Evolutionary conservation across 2,888 invertebrate genomes (phyloP).

Genomic region (Phortica okadai): DNA sequence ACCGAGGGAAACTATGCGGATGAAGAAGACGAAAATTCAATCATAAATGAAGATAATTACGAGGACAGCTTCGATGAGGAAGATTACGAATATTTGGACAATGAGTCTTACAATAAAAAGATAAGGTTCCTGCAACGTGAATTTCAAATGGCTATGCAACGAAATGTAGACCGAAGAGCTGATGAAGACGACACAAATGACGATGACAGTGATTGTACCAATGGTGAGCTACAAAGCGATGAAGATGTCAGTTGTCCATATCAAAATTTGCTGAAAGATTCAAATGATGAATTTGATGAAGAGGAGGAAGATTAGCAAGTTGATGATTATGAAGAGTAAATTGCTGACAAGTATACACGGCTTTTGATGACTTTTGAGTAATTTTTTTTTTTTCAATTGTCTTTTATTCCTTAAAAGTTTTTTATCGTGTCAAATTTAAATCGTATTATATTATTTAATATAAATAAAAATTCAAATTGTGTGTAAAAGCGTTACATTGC

Average conservation of each 20-base stretch:
- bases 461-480: neutral
- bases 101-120: neutral
- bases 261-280: neutral
- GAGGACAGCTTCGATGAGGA: neutral
- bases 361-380: neutral
- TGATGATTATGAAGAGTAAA: neutral
- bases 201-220: neutral
- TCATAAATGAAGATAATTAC: neutral
- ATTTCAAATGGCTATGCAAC: constrained; percentile 11
- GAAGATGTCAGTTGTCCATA: too few species aligned
- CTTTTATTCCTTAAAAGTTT: neutral
- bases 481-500: neutral
- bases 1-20: neutral
- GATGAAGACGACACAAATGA: neutral
- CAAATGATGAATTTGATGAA: neutral
- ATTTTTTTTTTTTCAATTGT: neutral
- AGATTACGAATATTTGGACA: neutral
- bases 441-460: neutral
- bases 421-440: neutral
- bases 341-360: neutral
- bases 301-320: neutral
- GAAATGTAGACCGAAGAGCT: neutral
- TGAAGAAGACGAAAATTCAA: neutral
- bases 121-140: neutral
- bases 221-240: too few species aligned